Evolutionary conservation across 92 coral and sea anemone species (phyloP).

Genomic region (Blastomussa wellsi): DNA sequence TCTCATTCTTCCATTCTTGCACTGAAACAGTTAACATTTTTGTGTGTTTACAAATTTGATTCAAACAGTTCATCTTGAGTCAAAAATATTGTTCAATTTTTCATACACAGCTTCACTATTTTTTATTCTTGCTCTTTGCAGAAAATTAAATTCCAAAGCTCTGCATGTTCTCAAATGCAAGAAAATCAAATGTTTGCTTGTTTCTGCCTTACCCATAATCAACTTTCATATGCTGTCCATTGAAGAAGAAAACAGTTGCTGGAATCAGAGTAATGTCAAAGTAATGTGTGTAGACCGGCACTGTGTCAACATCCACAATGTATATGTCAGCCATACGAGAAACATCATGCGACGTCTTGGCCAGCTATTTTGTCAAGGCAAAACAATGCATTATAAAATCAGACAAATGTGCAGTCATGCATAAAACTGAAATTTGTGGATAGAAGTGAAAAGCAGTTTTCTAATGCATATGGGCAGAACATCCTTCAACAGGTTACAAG

Average conservation of each 20-base stretch:
- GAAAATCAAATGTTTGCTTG: neutral
- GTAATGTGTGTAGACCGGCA: conserved; percentile 90
- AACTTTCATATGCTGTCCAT: conserved; percentile 99
- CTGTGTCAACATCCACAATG: conserved; percentile 84
- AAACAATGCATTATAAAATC: conserved; percentile 26
- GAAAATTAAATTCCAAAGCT: too few relatives aligned
- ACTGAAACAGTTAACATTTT: too few relatives aligned
- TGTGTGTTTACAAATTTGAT: too few relatives aligned
- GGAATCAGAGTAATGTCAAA: conserved; percentile 96
- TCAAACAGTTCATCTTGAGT: too few relatives aligned
- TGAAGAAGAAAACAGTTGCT: conserved; percentile 95
- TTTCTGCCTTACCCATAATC: conserved; percentile 84
- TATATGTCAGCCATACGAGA: conserved; percentile 97
- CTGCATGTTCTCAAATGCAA: too few relatives aligned
- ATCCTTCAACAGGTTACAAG: too few relatives aligned
- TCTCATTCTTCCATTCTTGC: too few relatives aligned
- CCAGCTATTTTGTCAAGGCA: conserved; percentile 83
- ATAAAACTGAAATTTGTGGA: neutral
- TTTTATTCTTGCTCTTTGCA: too few relatives aligned
- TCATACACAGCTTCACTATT: too few relatives aligned
- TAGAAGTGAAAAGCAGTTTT: neutral
- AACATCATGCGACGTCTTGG: conserved; percentile 87
- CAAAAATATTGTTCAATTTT: too few relatives aligned
- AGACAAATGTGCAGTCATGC: too few relatives aligned
- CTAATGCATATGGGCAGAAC: too few relatives aligned